Evolutionary conservation across 2,888 invertebrate genomes (phyloP).

Genomic region (Lasioglossum zephyrum): DNA sequence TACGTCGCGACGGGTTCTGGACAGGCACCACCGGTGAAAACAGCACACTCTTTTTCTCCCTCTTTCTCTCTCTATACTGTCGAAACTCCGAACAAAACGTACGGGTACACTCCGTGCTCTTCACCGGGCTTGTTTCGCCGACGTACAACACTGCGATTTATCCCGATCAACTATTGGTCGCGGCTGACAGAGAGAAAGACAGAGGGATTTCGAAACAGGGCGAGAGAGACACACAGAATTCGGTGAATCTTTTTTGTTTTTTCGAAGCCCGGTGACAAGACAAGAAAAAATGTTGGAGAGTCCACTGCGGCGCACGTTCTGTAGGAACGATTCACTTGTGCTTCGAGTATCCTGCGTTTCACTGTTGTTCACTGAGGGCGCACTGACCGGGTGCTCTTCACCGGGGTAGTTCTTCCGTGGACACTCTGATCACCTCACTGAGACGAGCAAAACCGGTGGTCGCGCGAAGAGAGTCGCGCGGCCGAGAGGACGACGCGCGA

Average conservation of each 20-base stretch:
- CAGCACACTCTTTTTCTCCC: not conserved
- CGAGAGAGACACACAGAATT: not conserved
- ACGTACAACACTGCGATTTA: not conserved
- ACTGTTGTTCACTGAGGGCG: conserved; percentile 33
- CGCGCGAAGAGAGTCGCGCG: conserved; percentile 28
- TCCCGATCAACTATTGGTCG: not conserved
- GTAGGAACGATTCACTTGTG: conserved; percentile 14
- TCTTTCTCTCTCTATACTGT: not conserved
- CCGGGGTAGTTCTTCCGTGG: conserved; percentile 33
- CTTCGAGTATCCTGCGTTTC: conserved; percentile 30
- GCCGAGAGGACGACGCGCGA: conserved; percentile 9
- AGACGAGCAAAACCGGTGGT: conserved; percentile 3
- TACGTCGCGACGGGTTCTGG: conserved; percentile 34
- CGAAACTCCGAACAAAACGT: not conserved
- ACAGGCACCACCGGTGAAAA: not conserved
- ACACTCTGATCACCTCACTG: conserved; percentile 31
- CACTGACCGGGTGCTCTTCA: conserved; percentile 20
- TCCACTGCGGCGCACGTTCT: conserved; percentile 10
- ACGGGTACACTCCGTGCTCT: not conserved
- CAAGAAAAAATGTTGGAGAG: not conserved
- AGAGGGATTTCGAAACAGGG: not conserved
- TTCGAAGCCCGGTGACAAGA: not conserved
- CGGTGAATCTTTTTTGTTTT: not conserved
- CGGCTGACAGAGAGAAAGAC: not conserved
- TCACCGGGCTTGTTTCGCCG: not conserved